phyloP scores from a whole-genome alignment of 2,888 invertebrate species.

The Gibbula magus region DNA sequence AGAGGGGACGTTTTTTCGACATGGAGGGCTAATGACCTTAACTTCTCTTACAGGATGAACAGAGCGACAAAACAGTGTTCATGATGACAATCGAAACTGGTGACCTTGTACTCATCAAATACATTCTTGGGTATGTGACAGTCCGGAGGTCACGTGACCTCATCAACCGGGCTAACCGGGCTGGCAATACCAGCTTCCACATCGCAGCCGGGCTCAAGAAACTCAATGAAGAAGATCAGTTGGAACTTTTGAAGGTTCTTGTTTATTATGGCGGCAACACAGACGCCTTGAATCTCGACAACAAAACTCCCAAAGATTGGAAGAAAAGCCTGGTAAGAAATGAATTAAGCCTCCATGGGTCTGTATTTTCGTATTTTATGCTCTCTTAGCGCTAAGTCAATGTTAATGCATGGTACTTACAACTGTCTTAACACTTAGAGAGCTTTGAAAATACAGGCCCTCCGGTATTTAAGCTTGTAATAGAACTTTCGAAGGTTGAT shows the following conservation, averaged over 20 bases:
- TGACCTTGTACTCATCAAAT: slow-evolving; percentile 2
- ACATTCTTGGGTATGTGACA: neutral
- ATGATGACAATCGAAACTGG: slow-evolving; percentile 25
- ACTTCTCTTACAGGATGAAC: neutral
- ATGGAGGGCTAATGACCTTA: neutral
- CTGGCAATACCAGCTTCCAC: slow-evolving; percentile 25
- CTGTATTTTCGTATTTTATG: neutral
- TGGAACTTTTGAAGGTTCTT: neutral
- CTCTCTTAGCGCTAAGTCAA: too few relatives aligned
- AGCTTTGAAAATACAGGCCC: too few relatives aligned
- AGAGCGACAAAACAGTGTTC: slow-evolving; percentile 4
- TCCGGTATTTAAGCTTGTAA: too few relatives aligned
- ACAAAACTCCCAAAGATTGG: slow-evolving; percentile 13
- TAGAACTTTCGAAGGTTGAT: too few relatives aligned
- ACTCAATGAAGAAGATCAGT: neutral
- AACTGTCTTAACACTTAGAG: too few relatives aligned
- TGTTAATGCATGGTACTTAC: too few relatives aligned
- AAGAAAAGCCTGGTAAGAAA: slow-evolving; percentile 2
- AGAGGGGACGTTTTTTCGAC: too few relatives aligned
- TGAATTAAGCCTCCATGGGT: neutral
- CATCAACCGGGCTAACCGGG: slow-evolving; percentile 21
- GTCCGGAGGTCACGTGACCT: neutral
- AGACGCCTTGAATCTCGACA: neutral
- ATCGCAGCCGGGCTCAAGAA: slow-evolving; percentile 6
- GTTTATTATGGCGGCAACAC: slow-evolving; percentile 6